A percentile compares a stretch with the other conserved stretches of the same genome.
Conservation (phyloP, 2,888 invertebrate genomes). For the Lycocerus yunnanus region DNA sequence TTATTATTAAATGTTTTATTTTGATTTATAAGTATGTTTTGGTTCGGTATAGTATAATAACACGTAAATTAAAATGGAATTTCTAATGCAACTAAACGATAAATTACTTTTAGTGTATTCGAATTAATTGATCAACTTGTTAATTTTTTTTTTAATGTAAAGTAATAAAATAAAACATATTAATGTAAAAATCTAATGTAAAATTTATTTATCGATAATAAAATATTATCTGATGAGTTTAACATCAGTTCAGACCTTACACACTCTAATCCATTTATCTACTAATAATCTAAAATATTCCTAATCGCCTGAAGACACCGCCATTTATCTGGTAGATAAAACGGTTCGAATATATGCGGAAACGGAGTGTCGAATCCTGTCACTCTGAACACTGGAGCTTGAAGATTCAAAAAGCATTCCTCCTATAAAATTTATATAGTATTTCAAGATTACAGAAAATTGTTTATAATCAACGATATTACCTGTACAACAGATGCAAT, state of each 20-base stretch:
- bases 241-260: not conserved
- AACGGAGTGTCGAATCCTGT: slow-evolving; percentile 98
- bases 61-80: not conserved
- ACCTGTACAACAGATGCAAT: slow-evolving; percentile 93
- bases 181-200: too few species aligned
- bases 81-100: not conserved
- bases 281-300: slow-evolving; percentile 73
- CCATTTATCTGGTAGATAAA: slow-evolving; percentile 95
- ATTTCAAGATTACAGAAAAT: not conserved
- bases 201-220: not conserved
- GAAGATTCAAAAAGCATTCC: slow-evolving; percentile 92
- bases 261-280: not conserved
- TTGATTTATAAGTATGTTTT: not conserved
- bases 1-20: not conserved
- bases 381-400: slow-evolving; percentile 88
- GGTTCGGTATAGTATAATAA: not conserved
- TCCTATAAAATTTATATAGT: slow-evolving; percentile 63
- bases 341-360: slow-evolving; percentile 93
- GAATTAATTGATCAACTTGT: not conserved
- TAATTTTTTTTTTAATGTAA: not conserved
- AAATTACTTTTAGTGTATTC: not conserved
- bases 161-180: too few species aligned
- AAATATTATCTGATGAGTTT: not conserved
- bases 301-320: slow-evolving; percentile 84
- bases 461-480: slow-evolving; percentile 21